Evolutionary conservation across 2,888 invertebrate genomes (phyloP).

Genomic region (Lasius platythorax): DNA sequence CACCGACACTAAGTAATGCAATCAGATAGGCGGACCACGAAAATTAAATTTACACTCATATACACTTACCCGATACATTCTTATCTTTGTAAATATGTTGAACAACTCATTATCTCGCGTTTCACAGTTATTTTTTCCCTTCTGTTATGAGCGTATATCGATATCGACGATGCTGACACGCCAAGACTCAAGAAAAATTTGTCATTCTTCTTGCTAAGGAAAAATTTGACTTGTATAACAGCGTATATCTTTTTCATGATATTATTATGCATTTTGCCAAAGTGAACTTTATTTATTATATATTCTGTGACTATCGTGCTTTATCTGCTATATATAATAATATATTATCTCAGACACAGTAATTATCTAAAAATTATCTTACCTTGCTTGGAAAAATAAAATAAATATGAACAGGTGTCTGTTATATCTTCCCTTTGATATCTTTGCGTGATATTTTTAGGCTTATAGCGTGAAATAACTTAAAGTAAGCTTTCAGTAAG

Average conservation of each 20-base stretch:
- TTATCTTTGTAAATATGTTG: neutral
- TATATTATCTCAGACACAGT: neutral
- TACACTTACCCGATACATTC: neutral
- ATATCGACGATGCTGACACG: neutral
- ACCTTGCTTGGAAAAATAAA: neutral
- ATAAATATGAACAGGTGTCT: neutral
- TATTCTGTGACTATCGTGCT: neutral
- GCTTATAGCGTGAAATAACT: neutral
- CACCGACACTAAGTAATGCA: slow-evolving; percentile 26
- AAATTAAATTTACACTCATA: slow-evolving; percentile 25
- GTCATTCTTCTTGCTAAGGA: neutral
- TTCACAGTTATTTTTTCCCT: neutral
- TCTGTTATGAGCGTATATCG: neutral
- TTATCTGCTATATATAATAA: neutral
- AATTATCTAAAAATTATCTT: neutral
- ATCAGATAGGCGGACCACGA: neutral
- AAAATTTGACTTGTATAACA: neutral
- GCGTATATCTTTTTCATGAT: neutral
- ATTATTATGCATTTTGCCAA: neutral
- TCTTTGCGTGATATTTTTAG: neutral
- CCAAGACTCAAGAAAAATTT: neutral
- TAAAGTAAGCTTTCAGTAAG: neutral
- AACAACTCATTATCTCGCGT: neutral
- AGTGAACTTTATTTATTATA: neutral
- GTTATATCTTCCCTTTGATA: neutral